Percentiles rank a stretch among this genome's conserved stretches.
phyloP scores from a whole-genome alignment of 2,113 vertebrate genomes.

The Apistogramma diplotaenia region DNA sequence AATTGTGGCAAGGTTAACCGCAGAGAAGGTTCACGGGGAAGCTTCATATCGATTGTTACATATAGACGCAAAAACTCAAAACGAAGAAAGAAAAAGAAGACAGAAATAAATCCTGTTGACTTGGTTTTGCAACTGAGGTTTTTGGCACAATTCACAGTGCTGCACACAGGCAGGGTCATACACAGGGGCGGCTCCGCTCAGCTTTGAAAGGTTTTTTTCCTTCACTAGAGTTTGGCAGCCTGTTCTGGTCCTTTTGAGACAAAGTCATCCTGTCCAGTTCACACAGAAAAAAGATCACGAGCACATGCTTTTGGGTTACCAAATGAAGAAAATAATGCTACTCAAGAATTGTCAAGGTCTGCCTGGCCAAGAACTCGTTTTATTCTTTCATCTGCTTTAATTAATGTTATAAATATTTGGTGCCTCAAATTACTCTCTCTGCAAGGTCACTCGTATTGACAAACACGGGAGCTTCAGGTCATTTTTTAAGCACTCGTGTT shows the following conservation, averaged over 20 bases:
- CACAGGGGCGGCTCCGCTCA: neutral
- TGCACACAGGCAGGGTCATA: neutral
- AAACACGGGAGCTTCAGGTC: neutral
- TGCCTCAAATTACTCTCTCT: neutral
- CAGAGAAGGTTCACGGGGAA: neutral
- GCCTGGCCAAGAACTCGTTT: neutral
- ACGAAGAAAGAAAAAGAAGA: neutral
- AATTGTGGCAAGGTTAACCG: neutral
- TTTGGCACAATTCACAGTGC: neutral
- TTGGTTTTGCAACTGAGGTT: neutral
- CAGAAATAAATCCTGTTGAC: neutral
- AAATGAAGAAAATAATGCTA: neutral
- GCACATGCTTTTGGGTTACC: neutral
- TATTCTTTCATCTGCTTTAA: neutral
- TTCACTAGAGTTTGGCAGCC: slow-evolving; percentile 4
- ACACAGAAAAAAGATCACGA: neutral
- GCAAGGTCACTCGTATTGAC: neutral
- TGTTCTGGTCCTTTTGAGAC: neutral
- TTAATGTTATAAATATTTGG: neutral
- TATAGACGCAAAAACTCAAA: neutral
- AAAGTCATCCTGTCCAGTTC: neutral
- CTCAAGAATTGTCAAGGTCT: neutral
- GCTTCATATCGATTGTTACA: neutral
- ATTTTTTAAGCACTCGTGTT: neutral
- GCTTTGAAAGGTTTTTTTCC: slow-evolving; percentile 7